Evolutionary conservation across 2,888 invertebrate genomes (phyloP).

Genomic region (Lasioglossum lativentre): DNA sequence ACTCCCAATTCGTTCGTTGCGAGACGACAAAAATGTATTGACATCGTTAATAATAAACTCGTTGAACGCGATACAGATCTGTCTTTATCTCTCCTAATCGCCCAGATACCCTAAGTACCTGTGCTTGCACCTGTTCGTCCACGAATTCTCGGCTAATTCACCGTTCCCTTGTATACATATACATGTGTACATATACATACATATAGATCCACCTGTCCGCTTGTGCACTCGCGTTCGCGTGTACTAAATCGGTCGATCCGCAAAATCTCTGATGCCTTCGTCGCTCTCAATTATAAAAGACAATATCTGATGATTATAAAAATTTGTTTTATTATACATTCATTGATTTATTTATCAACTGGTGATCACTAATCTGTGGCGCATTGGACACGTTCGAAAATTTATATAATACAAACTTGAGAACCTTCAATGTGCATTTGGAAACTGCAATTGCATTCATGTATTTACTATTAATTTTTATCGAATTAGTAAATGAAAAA

Average conservation of each 20-base stretch:
- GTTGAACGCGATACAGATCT: slow-evolving; percentile 52
- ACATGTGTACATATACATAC: slow-evolving; percentile 30
- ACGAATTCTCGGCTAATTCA: not conserved
- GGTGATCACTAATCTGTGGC: not conserved
- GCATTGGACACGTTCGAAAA: not conserved
- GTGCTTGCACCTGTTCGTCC: slow-evolving; percentile 29
- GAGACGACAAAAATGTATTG: slow-evolving; percentile 63
- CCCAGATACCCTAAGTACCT: slow-evolving; percentile 15
- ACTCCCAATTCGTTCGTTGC: slow-evolving; percentile 31
- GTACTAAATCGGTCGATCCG: not conserved
- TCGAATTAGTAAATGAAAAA: too few relatives aligned
- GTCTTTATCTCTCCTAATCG: slow-evolving; percentile 58
- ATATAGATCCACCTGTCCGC: slow-evolving; percentile 21
- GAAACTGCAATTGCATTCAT: too few relatives aligned
- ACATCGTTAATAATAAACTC: slow-evolving; percentile 59
- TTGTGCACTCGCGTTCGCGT: slow-evolving; percentile 11
- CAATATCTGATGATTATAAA: not conserved
- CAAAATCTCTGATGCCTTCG: not conserved
- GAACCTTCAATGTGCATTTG: too few relatives aligned
- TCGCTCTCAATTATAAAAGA: not conserved
- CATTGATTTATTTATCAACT: not conserved
- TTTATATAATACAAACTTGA: not conserved
- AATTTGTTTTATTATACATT: not conserved
- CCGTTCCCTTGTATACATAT: slow-evolving; percentile 33
- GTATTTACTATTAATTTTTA: too few relatives aligned